Conservation (phyloP, 2,113 vertebrate genomes). For the Alligator mississippiensis region DNA sequence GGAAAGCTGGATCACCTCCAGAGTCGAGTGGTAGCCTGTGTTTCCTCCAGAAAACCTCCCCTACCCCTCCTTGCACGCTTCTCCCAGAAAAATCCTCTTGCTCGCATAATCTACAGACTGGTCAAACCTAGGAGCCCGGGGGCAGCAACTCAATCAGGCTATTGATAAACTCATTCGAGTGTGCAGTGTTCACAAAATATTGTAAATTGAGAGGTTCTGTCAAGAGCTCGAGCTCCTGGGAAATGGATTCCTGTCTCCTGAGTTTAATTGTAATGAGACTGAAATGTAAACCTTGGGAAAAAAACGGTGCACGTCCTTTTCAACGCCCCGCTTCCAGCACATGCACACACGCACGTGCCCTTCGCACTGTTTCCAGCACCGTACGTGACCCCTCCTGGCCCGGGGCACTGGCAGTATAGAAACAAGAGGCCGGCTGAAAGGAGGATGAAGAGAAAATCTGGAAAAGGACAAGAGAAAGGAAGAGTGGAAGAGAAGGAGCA, state of each 20-base stretch:
- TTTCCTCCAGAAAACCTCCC: not conserved
- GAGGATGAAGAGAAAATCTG: not conserved
- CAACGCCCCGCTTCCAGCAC: not conserved
- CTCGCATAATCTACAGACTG: rapidly evolving
- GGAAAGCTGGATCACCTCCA: not conserved
- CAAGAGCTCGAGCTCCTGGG: rapidly evolving
- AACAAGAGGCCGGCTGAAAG: not conserved
- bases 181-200: rapidly evolving
- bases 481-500: not conserved
- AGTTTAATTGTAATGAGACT: rapidly evolving
- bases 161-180: rapidly evolving
- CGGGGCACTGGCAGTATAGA: not conserved
- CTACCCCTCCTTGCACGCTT: not conserved
- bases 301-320: rapidly evolving
- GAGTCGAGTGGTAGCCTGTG: rapidly evolving
- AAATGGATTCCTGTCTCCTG: not conserved
- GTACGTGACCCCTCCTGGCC: rapidly evolving
- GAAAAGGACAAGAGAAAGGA: not conserved
- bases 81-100: not conserved
- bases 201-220: not conserved
- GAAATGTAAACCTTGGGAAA: rapidly evolving
- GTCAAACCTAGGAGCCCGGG: not conserved
- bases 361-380: rapidly evolving
- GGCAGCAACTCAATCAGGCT: not conserved
- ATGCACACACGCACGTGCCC: rapidly evolving